These are phyloP conservation scores for Drosophila oshimai DNA, from an alignment of 1,140 invertebrate genomes.

Conservation along the genomic window DNA sequence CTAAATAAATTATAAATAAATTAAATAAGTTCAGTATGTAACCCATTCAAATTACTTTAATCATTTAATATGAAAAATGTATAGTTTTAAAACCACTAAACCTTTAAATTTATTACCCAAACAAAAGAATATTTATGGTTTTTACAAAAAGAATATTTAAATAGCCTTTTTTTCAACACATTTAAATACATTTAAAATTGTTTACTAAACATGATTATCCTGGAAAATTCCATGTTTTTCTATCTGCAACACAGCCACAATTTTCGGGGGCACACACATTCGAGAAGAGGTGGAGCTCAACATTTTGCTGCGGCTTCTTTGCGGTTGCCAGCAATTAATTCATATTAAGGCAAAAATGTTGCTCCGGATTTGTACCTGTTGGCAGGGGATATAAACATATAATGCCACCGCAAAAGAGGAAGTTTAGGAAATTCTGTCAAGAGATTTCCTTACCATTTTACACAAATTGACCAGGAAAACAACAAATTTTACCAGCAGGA, in stretches of 20 bases:
- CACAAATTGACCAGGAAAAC: constrained; percentile 11
- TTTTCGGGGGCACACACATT: neutral
- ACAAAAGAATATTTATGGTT: too few species aligned
- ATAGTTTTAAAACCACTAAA: too few species aligned
- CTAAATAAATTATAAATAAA: too few species aligned
- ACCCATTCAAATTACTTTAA: too few species aligned
- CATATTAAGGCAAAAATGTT: constrained; percentile 35
- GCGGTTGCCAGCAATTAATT: constrained; percentile 44
- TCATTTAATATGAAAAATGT: too few species aligned
- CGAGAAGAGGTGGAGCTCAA: neutral
- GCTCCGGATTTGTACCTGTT: constrained; percentile 39
- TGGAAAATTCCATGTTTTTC: neutral
- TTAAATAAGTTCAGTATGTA: too few species aligned
- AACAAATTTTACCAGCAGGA: constrained; percentile 15
- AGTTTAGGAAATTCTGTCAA: constrained; percentile 10
- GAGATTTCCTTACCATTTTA: constrained; percentile 7
- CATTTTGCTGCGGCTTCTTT: constrained; percentile 28
- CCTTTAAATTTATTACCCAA: too few species aligned
- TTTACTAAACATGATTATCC: too few species aligned
- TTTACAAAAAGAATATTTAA: too few species aligned
- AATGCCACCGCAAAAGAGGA: constrained; percentile 11
- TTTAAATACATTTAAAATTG: too few species aligned
- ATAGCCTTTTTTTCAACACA: too few species aligned
- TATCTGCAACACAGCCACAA: neutral
- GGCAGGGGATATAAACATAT: constrained; percentile 14